These are phyloP conservation scores for Catharus minimus DNA, from an alignment of 2,113 vertebrate genomes.

Conservation along the genomic window DNA sequence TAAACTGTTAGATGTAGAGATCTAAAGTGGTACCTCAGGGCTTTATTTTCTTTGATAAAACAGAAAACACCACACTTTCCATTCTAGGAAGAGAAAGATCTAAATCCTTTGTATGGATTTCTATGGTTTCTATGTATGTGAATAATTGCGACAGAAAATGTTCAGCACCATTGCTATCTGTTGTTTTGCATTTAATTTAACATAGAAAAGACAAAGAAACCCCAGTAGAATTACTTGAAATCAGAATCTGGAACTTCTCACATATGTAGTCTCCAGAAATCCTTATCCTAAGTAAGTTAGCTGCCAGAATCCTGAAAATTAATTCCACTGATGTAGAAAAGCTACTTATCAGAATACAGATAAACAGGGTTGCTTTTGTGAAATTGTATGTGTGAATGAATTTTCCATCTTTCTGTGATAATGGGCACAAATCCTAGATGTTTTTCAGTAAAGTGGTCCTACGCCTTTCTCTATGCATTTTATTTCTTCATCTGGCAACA, in stretches of 20 bases:
- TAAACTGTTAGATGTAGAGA: background rate
- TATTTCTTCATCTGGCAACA: background rate
- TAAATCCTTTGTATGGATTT: background rate
- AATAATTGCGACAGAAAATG: background rate
- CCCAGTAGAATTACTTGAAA: background rate
- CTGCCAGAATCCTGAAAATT: background rate
- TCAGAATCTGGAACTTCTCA: background rate
- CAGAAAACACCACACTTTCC: rapidly evolving
- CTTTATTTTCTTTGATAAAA: background rate
- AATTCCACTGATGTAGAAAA: background rate
- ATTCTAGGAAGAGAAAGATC: background rate
- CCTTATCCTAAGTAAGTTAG: background rate
- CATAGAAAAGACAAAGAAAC: background rate
- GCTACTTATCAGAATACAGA: background rate
- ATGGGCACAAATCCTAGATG: background rate
- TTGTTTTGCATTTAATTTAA: background rate
- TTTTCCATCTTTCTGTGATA: background rate
- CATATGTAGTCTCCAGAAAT: background rate
- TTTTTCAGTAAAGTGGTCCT: background rate
- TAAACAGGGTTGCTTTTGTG: background rate
- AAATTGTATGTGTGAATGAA: background rate
- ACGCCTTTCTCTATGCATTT: background rate
- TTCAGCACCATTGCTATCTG: background rate
- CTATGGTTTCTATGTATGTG: rapidly evolving
- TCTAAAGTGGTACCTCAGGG: background rate